These are phyloP conservation scores for Actinernus sp. DNA, from an alignment of 92 coral and sea anemone species.

Conservation along the genomic window DNA sequence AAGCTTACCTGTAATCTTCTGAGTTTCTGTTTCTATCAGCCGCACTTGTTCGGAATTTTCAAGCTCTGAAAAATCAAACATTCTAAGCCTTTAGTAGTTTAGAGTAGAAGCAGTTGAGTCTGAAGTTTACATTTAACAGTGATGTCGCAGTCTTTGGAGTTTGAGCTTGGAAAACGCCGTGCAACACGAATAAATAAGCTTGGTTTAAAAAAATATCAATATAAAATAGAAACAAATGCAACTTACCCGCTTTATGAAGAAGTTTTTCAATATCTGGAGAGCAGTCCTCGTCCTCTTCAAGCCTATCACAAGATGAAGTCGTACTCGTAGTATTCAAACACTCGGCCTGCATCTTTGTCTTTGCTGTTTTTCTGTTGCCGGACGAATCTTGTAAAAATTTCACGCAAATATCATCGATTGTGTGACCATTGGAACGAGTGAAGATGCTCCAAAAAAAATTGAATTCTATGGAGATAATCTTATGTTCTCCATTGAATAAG, in stretches of 20 bases:
- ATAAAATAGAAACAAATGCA: no score
- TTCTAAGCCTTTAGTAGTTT: background rate
- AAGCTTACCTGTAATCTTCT: constrained; percentile 71
- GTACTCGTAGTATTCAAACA: no score
- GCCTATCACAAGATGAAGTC: constrained; percentile 7
- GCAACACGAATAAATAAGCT: background rate
- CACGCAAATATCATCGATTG: no score
- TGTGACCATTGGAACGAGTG: no score
- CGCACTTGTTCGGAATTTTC: constrained; percentile 89
- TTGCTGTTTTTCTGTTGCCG: no score
- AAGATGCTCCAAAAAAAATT: no score
- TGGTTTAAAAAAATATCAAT: no score
- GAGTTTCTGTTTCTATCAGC: constrained; percentile 85
- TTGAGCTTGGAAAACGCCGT: no score
- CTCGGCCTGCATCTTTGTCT: no score
- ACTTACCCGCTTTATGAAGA: constrained; percentile 90
- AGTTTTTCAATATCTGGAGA: constrained; percentile 88
- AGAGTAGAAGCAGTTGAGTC: background rate
- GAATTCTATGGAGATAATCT: background rate
- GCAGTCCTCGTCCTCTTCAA: constrained; percentile 21
- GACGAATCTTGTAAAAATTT: no score
- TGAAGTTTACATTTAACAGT: background rate
- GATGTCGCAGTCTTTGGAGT: no score
- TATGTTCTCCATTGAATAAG: background rate
- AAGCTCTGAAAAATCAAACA: constrained; percentile 61